A percentile compares a stretch with the other conserved stretches of the same genome.
phyloP scores from a whole-genome alignment of 1,140 invertebrate genomes.

The Leptopilina clavipes region DNA sequence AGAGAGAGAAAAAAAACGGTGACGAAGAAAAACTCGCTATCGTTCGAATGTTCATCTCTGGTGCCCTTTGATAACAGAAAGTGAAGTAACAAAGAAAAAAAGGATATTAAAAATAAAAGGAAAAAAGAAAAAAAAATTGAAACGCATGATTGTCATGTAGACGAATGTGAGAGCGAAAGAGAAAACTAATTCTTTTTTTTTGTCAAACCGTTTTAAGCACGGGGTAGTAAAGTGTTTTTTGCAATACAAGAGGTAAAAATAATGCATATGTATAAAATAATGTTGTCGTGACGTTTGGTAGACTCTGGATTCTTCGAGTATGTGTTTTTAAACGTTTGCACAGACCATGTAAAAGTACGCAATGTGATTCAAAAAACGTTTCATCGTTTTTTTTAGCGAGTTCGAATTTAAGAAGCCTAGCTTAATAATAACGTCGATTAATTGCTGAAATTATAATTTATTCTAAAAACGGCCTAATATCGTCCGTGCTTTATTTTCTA shows the following conservation, averaged over 20 bases:
- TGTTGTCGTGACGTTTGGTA: conserved; percentile 60
- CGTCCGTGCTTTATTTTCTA: background rate
- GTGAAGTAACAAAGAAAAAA: conserved; percentile 2
- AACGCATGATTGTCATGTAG: conserved; percentile 49
- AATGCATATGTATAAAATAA: conserved; percentile 41
- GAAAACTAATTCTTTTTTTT: conserved; percentile 47
- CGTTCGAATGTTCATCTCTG: conserved; percentile 6
- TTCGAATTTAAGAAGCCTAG: conserved; percentile 34
- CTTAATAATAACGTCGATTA: conserved; percentile 37
- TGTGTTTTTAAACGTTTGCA: conserved; percentile 46
- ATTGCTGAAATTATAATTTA: background rate
- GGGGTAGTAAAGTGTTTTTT: conserved; percentile 55
- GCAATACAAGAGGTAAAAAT: conserved; percentile 48
- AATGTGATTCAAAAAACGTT: conserved; percentile 46
- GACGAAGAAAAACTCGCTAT: conserved; percentile 15
- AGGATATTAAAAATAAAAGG: background rate
- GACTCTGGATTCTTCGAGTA: conserved; percentile 55
- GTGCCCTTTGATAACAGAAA: conserved; percentile 40
- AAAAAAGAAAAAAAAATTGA: conserved; percentile 14
- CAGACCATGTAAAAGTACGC: conserved; percentile 46
- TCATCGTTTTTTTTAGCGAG: conserved; percentile 28
- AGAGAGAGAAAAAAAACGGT: no score
- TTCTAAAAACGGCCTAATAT: conserved; percentile 19
- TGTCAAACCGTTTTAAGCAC: conserved; percentile 50
- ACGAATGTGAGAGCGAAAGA: conserved; percentile 37